phyloP scores from a whole-genome alignment of 1,140 invertebrate genomes.

The Heliconius congener region DNA sequence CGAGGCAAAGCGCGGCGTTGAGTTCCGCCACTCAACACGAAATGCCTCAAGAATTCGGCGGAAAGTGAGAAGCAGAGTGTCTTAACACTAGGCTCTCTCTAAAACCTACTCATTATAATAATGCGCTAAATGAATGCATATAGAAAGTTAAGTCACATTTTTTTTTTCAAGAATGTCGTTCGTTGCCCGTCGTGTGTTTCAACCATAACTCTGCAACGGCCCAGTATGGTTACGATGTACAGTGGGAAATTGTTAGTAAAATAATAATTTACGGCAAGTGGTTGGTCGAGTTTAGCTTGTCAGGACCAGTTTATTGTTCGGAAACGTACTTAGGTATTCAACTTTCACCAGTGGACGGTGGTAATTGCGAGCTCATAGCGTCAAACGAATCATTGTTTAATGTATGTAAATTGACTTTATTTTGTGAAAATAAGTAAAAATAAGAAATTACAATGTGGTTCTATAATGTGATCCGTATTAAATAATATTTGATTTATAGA shows the following conservation, averaged over 20 bases:
- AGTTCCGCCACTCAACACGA: no score
- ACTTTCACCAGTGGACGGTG: conserved; percentile 61
- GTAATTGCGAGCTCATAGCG: conserved; percentile 46
- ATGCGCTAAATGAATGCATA: background rate
- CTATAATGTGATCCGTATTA: no score
- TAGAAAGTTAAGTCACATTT: background rate
- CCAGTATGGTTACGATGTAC: conserved; percentile 29
- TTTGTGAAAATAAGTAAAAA: background rate
- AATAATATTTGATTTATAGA: no score
- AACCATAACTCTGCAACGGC: conserved; percentile 24
- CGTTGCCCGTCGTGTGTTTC: conserved; percentile 10
- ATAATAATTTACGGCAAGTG: conserved; percentile 58
- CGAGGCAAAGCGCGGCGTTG: no score
- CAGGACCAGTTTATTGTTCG: conserved; percentile 68
- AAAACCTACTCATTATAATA: background rate
- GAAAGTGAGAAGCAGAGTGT: no score
- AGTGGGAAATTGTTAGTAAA: conserved; percentile 54
- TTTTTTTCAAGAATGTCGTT: conserved; percentile 19
- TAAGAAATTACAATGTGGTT: no score
- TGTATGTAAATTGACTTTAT: conserved; percentile 15
- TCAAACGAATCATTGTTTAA: conserved; percentile 40
- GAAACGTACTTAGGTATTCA: conserved; percentile 61
- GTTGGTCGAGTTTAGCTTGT: conserved; percentile 54
- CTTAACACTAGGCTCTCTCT: no score
- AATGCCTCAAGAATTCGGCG: no score